Percentiles rank a stretch among this genome's conserved stretches.
Evolutionary conservation across 1,140 invertebrate genomes (phyloP).

Genomic region (Zophobas morio): DNA sequence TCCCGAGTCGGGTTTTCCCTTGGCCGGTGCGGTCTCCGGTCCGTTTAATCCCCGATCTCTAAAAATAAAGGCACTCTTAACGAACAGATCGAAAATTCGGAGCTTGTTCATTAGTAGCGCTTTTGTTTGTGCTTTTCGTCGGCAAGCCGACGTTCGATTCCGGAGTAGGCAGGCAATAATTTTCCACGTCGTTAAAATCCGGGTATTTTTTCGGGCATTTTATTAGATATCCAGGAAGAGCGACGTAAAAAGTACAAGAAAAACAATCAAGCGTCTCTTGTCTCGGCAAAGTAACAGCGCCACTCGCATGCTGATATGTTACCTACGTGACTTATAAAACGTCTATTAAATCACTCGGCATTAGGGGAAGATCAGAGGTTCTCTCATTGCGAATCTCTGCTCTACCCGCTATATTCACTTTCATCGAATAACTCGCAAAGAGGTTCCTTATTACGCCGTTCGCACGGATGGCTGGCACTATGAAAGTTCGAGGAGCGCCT

Average conservation of each 20-base stretch:
- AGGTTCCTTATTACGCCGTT: conserved; percentile 14
- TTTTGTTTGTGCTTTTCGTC: too few species aligned
- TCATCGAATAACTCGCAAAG: conserved; percentile 23
- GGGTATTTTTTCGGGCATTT: conserved; percentile 31
- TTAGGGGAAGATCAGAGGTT: conserved; percentile 41
- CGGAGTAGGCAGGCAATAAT: conserved; percentile 11
- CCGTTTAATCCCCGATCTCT: too few species aligned
- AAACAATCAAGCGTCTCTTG: conserved; percentile 38
- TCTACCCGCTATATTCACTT: conserved; percentile 22
- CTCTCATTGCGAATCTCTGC: conserved; percentile 36
- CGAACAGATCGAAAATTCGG: too few species aligned
- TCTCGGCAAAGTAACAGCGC: conserved; percentile 25
- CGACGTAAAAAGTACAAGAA: conserved; percentile 41
- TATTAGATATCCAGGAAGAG: conserved; percentile 35
- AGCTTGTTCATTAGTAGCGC: too few species aligned
- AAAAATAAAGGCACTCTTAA: too few species aligned
- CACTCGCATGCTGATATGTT: conserved; percentile 41
- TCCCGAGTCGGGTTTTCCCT: too few species aligned
- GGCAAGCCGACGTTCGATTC: not conserved
- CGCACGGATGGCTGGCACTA: conserved; percentile 2
- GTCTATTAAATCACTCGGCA: conserved; percentile 35
- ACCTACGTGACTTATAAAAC: conserved; percentile 41
- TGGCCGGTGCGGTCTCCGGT: too few species aligned
- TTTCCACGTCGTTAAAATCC: conserved; percentile 37
- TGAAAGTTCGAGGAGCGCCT: not conserved